phyloP scores from a whole-genome alignment of 2,797 vertebrate species.

The Hemibagrus guttatus region DNA sequence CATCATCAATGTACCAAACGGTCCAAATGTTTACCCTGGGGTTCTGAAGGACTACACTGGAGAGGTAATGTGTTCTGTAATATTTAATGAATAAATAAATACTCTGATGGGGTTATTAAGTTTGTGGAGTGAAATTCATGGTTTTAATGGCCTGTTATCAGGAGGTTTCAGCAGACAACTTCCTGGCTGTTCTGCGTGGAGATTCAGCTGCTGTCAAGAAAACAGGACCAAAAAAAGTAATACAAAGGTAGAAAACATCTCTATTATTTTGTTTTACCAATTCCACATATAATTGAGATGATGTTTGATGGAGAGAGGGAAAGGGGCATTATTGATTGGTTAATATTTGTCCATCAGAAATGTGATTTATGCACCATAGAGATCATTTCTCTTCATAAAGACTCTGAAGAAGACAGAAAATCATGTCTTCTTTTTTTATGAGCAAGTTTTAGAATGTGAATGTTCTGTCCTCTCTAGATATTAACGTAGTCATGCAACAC shows the following conservation, averaged over 20 bases:
- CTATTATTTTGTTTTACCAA: background rate
- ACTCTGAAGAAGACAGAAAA: background rate
- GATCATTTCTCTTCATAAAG: background rate
- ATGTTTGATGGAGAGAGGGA: too few relatives aligned
- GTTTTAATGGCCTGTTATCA: background rate
- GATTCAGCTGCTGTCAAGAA: slow-evolving; percentile 15
- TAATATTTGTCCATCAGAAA: background rate
- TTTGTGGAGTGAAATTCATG: background rate
- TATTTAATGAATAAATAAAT: background rate
- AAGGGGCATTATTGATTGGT: background rate
- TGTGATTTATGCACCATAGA: background rate
- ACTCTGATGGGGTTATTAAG: background rate
- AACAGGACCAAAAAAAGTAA: slow-evolving; percentile 24
- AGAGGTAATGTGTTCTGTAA: slow-evolving; percentile 37
- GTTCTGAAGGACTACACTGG: slow-evolving; percentile 62
- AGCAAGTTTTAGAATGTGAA: background rate
- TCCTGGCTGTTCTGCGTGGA: slow-evolving; percentile 23
- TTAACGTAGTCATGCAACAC: background rate
- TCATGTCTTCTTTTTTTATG: background rate
- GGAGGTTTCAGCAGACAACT: slow-evolving; percentile 40
- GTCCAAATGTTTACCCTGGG: slow-evolving; percentile 37
- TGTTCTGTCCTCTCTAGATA: background rate
- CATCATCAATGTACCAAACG: slow-evolving; percentile 25
- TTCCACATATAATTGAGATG: too few relatives aligned
- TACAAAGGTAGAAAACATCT: background rate